Percentiles rank a stretch among this genome's conserved stretches.
phyloP scores from a whole-genome alignment of 30 jellyfish, hydroid and myxozoan species.

The Nemopilema nomurai region DNA sequence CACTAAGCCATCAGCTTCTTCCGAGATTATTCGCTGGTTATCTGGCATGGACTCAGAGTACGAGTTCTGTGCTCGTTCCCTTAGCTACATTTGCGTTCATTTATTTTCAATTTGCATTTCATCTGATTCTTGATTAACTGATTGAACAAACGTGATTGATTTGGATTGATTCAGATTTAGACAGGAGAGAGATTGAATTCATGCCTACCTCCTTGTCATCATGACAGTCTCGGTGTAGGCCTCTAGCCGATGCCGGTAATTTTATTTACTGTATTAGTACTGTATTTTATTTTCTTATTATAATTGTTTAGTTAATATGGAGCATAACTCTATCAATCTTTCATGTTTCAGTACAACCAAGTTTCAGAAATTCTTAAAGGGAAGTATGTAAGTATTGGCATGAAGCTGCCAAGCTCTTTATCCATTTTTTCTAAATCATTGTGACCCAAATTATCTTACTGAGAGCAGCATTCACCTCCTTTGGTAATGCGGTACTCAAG shows the following conservation, averaged over 20 bases:
- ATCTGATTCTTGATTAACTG: neutral
- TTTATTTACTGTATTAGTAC: no score
- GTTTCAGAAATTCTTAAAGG: conserved; percentile 77
- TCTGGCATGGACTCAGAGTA: conserved; percentile 47
- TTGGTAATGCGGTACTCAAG: no score
- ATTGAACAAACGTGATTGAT: neutral
- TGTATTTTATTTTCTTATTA: no score
- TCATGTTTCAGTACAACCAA: conserved; percentile 65
- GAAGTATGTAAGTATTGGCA: conserved; percentile 45
- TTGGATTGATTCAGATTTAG: neutral
- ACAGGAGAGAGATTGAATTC: no score
- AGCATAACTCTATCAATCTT: neutral
- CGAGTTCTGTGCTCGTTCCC: conserved; percentile 71
- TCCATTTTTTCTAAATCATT: no score
- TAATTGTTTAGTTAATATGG: neutral
- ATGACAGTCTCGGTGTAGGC: no score
- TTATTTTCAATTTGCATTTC: neutral
- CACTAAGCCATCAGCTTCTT: conserved; percentile 18
- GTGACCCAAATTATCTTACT: no score
- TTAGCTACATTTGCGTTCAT: conserved; percentile 22
- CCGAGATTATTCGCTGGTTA: conserved; percentile 47
- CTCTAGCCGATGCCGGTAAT: no score
- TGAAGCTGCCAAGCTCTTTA: neutral
- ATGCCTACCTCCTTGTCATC: no score
- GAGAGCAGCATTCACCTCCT: no score